These are phyloP conservation scores for Lamproptera curius DNA, from an alignment of 2,888 invertebrate genomes.

Conservation along the genomic window DNA sequence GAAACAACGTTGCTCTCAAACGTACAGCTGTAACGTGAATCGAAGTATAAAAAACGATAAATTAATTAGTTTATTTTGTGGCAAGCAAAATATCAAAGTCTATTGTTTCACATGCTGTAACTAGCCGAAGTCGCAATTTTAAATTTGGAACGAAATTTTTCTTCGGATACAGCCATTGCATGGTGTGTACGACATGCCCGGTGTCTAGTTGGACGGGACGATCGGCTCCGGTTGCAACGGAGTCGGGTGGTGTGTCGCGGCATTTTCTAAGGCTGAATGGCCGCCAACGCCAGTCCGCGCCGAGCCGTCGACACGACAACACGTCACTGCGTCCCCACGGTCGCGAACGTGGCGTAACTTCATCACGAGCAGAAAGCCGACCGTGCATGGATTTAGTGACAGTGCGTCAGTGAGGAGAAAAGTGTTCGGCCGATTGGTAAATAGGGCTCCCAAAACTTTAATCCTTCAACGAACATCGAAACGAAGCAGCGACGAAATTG, in stretches of 20 bases:
- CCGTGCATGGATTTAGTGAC: constrained; percentile 58
- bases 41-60: no score
- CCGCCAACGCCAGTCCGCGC: constrained; percentile 49
- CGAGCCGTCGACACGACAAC: constrained; percentile 51
- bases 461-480: constrained; percentile 39
- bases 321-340: constrained; percentile 45
- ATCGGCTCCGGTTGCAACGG: constrained; percentile 38
- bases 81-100: no score
- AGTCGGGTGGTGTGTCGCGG: constrained; percentile 28
- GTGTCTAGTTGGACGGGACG: constrained; percentile 38
- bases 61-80: no score
- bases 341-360: constrained; percentile 48
- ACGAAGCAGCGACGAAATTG: constrained; percentile 37
- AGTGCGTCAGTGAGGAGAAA: constrained; percentile 64
- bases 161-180: constrained; percentile 24
- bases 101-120: no score
- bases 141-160: constrained; percentile 15
- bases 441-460: constrained; percentile 44
- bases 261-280: constrained; percentile 17
- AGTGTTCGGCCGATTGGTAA: constrained; percentile 50
- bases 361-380: constrained; percentile 39
- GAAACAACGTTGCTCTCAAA: constrained; percentile 29
- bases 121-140: no score
- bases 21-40: background rate
- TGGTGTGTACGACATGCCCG: constrained; percentile 20